These are phyloP conservation scores for Drosophila sucinea DNA, from an alignment of 1,140 invertebrate species.

Conservation along the genomic window DNA sequence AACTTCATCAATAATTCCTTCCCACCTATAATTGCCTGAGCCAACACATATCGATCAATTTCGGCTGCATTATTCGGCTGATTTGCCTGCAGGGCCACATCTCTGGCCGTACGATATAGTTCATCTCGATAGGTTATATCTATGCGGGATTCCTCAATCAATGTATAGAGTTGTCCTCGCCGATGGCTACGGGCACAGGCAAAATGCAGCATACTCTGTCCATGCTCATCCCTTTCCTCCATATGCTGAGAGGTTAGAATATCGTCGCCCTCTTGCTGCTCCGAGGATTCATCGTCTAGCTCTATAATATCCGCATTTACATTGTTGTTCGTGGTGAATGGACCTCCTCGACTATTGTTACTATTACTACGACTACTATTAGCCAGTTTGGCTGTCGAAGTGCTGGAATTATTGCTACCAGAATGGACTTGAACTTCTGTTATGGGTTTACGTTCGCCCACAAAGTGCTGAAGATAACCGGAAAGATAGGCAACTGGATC, in stretches of 20 bases:
- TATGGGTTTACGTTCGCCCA: slow-evolving; percentile 66
- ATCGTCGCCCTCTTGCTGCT: slow-evolving; percentile 55
- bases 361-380: slow-evolving; percentile 29
- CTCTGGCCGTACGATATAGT: slow-evolving; percentile 92
- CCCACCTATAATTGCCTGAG: slow-evolving; percentile 89
- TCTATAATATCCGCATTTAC: slow-evolving; percentile 55
- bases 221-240: slow-evolving; percentile 89
- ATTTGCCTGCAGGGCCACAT: slow-evolving; percentile 91
- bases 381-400: slow-evolving; percentile 28
- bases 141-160: slow-evolving; percentile 90
- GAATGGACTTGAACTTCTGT: slow-evolving; percentile 57
- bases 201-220: slow-evolving; percentile 94
- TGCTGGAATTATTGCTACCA: slow-evolving; percentile 67
- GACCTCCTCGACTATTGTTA: slow-evolving; percentile 20
- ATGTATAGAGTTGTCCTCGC: slow-evolving; percentile 89
- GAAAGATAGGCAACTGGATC: slow-evolving; percentile 93
- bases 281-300: slow-evolving; percentile 44
- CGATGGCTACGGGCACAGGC: slow-evolving; percentile 91
- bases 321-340: slow-evolving; percentile 22
- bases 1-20: background rate
- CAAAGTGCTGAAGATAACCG: slow-evolving; percentile 90
- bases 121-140: slow-evolving; percentile 92
- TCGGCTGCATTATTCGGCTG: slow-evolving; percentile 91
- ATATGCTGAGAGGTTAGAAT: slow-evolving; percentile 53
- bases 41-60: slow-evolving; percentile 91